Evolutionary conservation across 2,113 vertebrate species (phyloP).

Genomic region (Sebastes schlegelii): DNA sequence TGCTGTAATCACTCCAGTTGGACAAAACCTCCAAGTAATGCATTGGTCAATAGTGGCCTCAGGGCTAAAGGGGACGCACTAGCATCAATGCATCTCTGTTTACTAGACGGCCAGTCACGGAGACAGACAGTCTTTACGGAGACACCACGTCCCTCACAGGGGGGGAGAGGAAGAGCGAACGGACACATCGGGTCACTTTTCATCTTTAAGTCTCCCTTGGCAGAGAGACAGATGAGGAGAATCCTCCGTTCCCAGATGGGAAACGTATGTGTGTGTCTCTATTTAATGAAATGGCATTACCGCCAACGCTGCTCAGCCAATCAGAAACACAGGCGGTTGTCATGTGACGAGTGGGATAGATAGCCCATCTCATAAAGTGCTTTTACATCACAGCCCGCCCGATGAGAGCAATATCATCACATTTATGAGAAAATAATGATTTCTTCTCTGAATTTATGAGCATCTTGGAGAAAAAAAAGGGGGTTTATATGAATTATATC

Average conservation of each 20-base stretch:
- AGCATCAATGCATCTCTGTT: constrained; percentile 71
- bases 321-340: constrained; percentile 32
- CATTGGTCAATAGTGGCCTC: constrained; percentile 69
- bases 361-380: constrained; percentile 76
- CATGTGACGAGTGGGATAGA: constrained; percentile 71
- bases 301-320: constrained; percentile 58
- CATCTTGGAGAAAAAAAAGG: constrained; percentile 58
- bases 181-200: constrained; percentile 62
- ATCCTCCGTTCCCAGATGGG: constrained; percentile 63
- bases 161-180: constrained; percentile 24
- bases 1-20: constrained; percentile 70
- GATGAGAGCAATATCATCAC: constrained; percentile 83
- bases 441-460: constrained; percentile 79
- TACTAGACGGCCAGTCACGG: constrained; percentile 55
- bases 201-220: constrained; percentile 74
- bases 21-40: constrained; percentile 67
- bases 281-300: constrained; percentile 74
- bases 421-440: constrained; percentile 87
- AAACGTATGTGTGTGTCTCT: constrained; percentile 59
- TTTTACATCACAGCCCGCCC: constrained; percentile 71
- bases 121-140: constrained; percentile 51
- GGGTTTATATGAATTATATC: constrained; percentile 77
- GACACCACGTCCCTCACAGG: constrained; percentile 45
- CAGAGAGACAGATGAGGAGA: constrained; percentile 63
- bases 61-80: constrained; percentile 55